Evolutionary conservation across 2,797 vertebrate species (phyloP).

Genomic region (Triplophysa yarkandensis): DNA sequence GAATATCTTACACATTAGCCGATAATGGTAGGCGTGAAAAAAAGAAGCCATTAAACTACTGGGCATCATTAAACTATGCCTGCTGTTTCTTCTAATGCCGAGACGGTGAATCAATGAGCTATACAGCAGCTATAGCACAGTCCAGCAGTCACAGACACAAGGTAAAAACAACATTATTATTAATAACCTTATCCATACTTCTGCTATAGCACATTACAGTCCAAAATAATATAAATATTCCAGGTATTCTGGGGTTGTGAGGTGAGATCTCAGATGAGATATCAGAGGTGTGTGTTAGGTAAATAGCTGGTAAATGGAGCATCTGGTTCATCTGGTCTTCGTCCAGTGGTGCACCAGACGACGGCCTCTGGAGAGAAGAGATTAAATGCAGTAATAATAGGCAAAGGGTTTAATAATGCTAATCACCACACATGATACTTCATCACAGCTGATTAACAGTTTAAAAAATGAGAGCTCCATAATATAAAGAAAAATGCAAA

Average conservation of each 20-base stretch:
- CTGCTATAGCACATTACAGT: not conserved
- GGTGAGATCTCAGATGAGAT: not conserved
- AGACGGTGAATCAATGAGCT: constrained; percentile 24
- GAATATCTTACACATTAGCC: constrained; percentile 9
- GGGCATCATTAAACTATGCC: constrained; percentile 37
- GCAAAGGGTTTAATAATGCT: not conserved
- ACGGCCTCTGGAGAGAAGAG: not conserved
- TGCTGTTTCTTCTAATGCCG: constrained; percentile 8
- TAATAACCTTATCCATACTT: not conserved
- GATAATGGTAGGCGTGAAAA: constrained; percentile 20
- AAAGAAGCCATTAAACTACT: constrained; percentile 23
- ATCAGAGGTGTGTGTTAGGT: not conserved
- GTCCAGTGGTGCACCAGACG: not conserved
- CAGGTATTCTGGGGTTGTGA: not conserved
- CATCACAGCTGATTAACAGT: not conserved
- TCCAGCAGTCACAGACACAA: not conserved
- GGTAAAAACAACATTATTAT: not conserved
- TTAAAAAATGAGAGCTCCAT: not conserved
- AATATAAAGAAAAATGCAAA: no score
- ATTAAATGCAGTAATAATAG: not conserved
- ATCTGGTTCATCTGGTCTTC: not conserved
- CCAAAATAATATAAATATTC: not conserved
- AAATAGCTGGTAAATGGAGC: not conserved
- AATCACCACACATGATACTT: not conserved
- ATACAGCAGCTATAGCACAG: not conserved